These are phyloP conservation scores for Tretioscincus oriximinensis DNA, from an alignment of 2,113 vertebrate genomes.

Conservation along the genomic window DNA sequence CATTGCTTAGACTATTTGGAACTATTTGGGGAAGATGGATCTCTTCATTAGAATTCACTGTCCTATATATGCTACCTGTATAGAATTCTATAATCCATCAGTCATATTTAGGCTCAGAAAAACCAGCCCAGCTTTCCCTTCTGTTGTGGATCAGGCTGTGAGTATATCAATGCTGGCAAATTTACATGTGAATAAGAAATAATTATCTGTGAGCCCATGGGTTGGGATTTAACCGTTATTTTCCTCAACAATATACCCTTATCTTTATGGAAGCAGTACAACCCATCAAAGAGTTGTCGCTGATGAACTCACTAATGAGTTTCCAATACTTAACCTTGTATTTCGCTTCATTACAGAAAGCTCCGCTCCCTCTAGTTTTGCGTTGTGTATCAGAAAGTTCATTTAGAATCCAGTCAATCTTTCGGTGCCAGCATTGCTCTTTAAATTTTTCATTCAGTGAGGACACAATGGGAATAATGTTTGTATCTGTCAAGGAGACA, in stretches of 20 bases:
- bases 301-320: constrained; percentile 77
- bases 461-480: constrained; percentile 69
- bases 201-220: constrained; percentile 70
- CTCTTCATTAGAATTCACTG: too few species aligned
- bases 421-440: constrained; percentile 59
- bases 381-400: constrained; percentile 69
- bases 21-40: too few species aligned
- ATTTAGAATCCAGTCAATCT: constrained; percentile 76
- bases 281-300: constrained; percentile 74
- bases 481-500: constrained; percentile 67
- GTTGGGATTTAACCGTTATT: constrained; percentile 72
- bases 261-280: constrained; percentile 79
- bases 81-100: not conserved
- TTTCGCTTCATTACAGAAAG: constrained; percentile 66
- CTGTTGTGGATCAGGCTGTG: constrained; percentile 34
- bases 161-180: constrained; percentile 57
- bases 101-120: not conserved
- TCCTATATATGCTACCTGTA: not conserved
- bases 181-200: constrained; percentile 79
- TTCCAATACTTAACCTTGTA: constrained; percentile 75
- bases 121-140: not conserved
- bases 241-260: constrained; percentile 76
- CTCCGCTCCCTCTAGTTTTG: constrained; percentile 69
- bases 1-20: too few species aligned
- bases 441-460: constrained; percentile 71